Evolutionary conservation across 2,888 invertebrate species (phyloP).

Genomic region (Meteorus colon): DNA sequence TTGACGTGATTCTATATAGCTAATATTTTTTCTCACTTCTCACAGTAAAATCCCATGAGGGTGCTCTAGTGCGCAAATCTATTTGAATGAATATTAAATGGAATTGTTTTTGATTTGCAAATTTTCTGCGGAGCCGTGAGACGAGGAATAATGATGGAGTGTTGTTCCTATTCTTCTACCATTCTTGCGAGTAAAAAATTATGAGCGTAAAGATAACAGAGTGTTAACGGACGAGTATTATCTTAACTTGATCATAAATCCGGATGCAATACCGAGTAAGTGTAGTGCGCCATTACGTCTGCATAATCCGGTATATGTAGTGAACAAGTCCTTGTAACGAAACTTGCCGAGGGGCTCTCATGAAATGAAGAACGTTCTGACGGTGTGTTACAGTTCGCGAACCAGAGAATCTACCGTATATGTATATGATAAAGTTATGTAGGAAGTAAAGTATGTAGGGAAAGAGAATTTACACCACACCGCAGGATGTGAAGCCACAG

Average conservation of each 20-base stretch:
- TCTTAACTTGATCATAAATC: constrained; percentile 47
- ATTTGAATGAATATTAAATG: no score
- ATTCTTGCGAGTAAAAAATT: no score
- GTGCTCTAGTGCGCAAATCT: no score
- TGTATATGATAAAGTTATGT: constrained; percentile 9
- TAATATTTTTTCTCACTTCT: no score
- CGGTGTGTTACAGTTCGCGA: constrained; percentile 53
- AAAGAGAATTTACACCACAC: constrained; percentile 50
- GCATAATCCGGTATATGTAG: constrained; percentile 54
- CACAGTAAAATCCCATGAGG: no score
- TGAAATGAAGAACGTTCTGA: constrained; percentile 55
- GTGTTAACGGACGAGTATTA: constrained; percentile 25
- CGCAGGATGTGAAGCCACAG: constrained; percentile 44
- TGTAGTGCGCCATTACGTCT: constrained; percentile 27
- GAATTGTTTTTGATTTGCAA: no score
- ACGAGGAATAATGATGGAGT: no score
- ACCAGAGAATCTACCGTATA: constrained; percentile 39
- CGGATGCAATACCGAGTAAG: constrained; percentile 44
- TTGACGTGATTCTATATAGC: constrained; percentile 9
- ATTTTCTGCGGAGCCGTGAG: no score
- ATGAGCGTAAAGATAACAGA: constrained; percentile 8
- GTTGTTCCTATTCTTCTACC: no score
- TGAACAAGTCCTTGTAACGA: constrained; percentile 51
- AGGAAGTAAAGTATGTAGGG: background rate
- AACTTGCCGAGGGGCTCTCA: constrained; percentile 51